Evolutionary conservation across 2,113 vertebrate genomes (phyloP).

Genomic region (Channa argus): DNA sequence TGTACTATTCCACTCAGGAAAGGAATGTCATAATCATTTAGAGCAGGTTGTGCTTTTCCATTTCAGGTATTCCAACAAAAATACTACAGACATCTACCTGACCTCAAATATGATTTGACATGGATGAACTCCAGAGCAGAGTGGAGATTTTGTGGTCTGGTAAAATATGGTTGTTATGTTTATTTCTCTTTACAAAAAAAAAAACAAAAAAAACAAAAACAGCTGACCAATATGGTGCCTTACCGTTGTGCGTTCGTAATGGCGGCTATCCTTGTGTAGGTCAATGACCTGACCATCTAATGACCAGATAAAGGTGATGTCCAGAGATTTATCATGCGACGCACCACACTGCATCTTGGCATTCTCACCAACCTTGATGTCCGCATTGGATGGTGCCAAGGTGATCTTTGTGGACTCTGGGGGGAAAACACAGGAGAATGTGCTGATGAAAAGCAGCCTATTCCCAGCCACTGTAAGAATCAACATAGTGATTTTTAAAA

Average conservation of each 20-base stretch:
- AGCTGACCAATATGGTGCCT: conserved; percentile 52
- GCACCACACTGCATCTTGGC: conserved; percentile 92
- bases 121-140: background rate
- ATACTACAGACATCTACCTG: conserved; percentile 25
- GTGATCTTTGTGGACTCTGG: conserved; percentile 95
- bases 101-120: conserved; percentile 38
- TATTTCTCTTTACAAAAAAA: background rate
- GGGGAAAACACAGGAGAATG: background rate
- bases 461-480: background rate
- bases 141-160: background rate
- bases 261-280: conserved; percentile 87
- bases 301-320: conserved; percentile 96
- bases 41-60: conserved; percentile 40
- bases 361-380: conserved; percentile 91
- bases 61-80: conserved; percentile 52
- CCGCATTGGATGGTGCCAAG: conserved; percentile 89
- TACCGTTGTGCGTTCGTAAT: conserved; percentile 91
- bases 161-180: background rate
- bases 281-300: conserved; percentile 91
- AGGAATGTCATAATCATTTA: conserved; percentile 33
- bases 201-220: too few relatives aligned
- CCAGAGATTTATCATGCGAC: conserved; percentile 89
- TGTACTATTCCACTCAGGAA: conserved; percentile 18
- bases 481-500: background rate
- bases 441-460: background rate